These are phyloP conservation scores for Nannoperca obscura DNA, from an alignment of 2,797 vertebrate species.

Conservation along the genomic window DNA sequence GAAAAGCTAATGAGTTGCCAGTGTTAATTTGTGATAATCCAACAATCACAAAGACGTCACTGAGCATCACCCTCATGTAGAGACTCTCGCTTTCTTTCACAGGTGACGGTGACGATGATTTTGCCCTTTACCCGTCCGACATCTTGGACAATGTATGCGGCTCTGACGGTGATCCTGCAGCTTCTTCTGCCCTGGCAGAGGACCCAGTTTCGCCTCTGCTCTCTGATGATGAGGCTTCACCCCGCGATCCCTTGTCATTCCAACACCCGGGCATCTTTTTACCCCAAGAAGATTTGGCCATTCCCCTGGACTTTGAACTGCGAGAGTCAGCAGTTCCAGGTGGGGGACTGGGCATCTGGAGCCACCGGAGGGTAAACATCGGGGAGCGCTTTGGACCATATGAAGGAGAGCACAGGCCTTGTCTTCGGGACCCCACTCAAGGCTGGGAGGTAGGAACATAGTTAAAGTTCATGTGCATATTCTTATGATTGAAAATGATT, in stretches of 20 bases:
- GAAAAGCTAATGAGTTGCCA: neutral
- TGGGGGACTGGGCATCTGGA: slow-evolving; percentile 93
- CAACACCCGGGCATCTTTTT: slow-evolving; percentile 88
- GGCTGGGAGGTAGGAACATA: slow-evolving; percentile 94
- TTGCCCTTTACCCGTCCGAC: slow-evolving; percentile 87
- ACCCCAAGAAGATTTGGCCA: slow-evolving; percentile 86
- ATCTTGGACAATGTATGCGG: slow-evolving; percentile 86
- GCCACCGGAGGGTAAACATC: slow-evolving; percentile 89
- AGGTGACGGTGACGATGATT: slow-evolving; percentile 90
- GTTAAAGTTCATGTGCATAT: neutral
- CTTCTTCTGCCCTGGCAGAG: slow-evolving; percentile 77
- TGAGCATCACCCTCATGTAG: slow-evolving; percentile 53
- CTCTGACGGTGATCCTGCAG: slow-evolving; percentile 84
- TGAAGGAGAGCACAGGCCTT: slow-evolving; percentile 87
- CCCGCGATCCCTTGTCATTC: slow-evolving; percentile 88
- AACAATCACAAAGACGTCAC: neutral
- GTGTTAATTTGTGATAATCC: neutral
- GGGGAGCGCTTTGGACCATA: slow-evolving; percentile 95
- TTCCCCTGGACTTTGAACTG: slow-evolving; percentile 94
- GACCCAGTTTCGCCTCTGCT: slow-evolving; percentile 88
- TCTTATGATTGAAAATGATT: neutral
- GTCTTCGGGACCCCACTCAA: slow-evolving; percentile 86
- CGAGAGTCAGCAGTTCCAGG: slow-evolving; percentile 89
- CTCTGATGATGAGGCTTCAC: slow-evolving; percentile 89
- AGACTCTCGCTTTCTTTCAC: slow-evolving; percentile 62